Evolutionary conservation across 2,113 vertebrate genomes (phyloP).

Genomic region (Panurus biarmicus): DNA sequence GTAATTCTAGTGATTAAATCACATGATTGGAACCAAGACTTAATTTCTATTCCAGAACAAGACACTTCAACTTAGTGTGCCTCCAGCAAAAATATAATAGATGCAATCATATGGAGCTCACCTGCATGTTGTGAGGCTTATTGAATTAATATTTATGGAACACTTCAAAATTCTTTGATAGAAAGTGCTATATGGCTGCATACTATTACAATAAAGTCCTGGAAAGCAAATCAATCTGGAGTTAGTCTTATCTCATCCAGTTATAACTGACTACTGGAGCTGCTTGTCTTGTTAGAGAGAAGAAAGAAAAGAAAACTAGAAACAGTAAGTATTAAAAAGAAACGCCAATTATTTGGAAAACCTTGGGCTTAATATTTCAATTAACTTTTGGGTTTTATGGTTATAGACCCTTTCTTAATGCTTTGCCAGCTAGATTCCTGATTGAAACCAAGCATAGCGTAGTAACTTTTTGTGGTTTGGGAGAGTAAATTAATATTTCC

Average conservation of each 20-base stretch:
- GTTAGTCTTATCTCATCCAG: neutral
- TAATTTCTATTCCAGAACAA: slow-evolving; percentile 13
- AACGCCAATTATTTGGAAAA: neutral
- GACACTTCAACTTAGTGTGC: slow-evolving; percentile 1
- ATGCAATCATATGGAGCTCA: neutral
- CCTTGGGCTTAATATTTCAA: neutral
- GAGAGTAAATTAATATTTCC: neutral
- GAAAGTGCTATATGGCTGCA: neutral
- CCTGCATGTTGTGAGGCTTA: neutral
- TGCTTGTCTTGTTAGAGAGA: neutral
- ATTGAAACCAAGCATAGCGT: neutral
- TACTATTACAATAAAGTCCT: neutral
- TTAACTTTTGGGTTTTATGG: neutral
- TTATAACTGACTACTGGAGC: neutral
- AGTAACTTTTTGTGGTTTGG: neutral
- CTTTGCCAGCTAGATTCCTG: neutral
- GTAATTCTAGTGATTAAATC: neutral
- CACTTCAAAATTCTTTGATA: slow-evolving; percentile 17
- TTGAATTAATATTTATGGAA: slow-evolving; percentile 45
- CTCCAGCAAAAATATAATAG: slow-evolving; percentile 21
- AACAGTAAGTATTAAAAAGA: neutral
- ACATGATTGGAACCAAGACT: neutral
- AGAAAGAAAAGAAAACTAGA: neutral
- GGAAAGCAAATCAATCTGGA: neutral
- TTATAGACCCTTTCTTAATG: neutral